Evolutionary conservation across 2,888 invertebrate species (phyloP).

Genomic region (Amblyteles armatorius): DNA sequence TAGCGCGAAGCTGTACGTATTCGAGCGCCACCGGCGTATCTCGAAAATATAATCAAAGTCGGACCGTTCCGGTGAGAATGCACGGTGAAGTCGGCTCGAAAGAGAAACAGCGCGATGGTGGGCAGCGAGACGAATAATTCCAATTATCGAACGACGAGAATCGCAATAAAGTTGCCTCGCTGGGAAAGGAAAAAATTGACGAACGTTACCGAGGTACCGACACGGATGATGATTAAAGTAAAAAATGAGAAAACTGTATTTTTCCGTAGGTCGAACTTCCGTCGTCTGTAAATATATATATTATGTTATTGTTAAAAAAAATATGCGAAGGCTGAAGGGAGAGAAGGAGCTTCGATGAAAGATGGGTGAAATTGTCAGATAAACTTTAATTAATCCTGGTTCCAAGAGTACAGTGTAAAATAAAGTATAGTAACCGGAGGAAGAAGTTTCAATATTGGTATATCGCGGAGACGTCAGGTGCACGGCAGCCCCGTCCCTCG

Average conservation of each 20-base stretch:
- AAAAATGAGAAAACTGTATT: not conserved
- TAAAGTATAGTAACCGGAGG: slow-evolving; percentile 11
- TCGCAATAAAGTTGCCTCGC: not conserved
- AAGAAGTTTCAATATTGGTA: slow-evolving; percentile 47
- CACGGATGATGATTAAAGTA: not conserved
- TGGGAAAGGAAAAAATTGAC: not conserved
- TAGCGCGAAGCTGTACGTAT: not conserved
- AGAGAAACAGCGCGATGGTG: slow-evolving; percentile 4
- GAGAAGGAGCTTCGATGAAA: not conserved
- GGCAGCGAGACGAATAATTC: not conserved
- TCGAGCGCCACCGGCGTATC: slow-evolving; percentile 16
- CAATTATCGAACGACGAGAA: not conserved
- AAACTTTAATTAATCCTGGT: slow-evolving; percentile 68
- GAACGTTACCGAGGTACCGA: not conserved
- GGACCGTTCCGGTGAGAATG: slow-evolving; percentile 23
- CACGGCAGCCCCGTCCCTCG: slow-evolving; percentile 3
- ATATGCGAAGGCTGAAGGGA: not conserved
- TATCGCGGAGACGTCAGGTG: slow-evolving; percentile 41
- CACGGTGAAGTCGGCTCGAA: slow-evolving; percentile 22
- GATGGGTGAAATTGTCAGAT: slow-evolving; percentile 47
- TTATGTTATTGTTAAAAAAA: not conserved
- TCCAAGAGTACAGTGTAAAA: slow-evolving; percentile 9
- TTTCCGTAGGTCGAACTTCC: too few species aligned
- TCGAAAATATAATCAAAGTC: slow-evolving; percentile 65
- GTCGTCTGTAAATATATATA: not conserved